Conservation (phyloP, 2,888 invertebrate species). For the Dynastes maya region DNA sequence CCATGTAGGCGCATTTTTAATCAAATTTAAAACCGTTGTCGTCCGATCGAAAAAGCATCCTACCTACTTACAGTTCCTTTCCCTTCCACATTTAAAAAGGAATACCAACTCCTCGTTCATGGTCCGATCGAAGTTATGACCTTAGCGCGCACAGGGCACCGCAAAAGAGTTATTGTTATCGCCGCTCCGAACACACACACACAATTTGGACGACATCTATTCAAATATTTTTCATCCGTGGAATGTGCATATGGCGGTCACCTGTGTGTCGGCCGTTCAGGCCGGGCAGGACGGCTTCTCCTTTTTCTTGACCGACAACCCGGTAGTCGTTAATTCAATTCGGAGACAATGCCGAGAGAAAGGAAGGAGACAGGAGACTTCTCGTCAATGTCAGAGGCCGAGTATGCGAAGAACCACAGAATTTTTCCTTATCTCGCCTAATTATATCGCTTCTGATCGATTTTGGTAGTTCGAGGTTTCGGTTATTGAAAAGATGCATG, state of each 20-base stretch:
- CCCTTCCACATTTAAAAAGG: background rate
- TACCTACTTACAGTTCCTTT: background rate
- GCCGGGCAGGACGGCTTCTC: constrained; percentile 34
- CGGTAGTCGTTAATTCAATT: constrained; percentile 53
- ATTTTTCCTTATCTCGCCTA: constrained; percentile 44
- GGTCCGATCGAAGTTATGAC: constrained; percentile 45
- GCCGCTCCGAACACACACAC: constrained; percentile 43
- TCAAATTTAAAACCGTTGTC: constrained; percentile 30
- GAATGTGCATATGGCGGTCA: constrained; percentile 53
- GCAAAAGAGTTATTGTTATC: constrained; percentile 48
- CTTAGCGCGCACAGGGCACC: constrained; percentile 34
- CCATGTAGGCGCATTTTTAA: constrained; percentile 1
- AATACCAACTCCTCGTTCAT: constrained; percentile 2
- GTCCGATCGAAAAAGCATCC: background rate
- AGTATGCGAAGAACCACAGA: constrained; percentile 18
- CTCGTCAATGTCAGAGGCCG: constrained; percentile 38
- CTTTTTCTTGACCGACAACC: constrained; percentile 41
- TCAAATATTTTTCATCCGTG: constrained; percentile 51
- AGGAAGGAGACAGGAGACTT: constrained; percentile 15
- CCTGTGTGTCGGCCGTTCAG: constrained; percentile 41
- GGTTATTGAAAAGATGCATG: constrained; percentile 5
- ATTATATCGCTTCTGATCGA: constrained; percentile 42
- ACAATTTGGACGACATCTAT: constrained; percentile 52
- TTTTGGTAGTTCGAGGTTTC: background rate
- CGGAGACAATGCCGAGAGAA: constrained; percentile 37